Conservation (phyloP, 2,888 invertebrate genomes). For the Cremastinae sp. region DNA sequence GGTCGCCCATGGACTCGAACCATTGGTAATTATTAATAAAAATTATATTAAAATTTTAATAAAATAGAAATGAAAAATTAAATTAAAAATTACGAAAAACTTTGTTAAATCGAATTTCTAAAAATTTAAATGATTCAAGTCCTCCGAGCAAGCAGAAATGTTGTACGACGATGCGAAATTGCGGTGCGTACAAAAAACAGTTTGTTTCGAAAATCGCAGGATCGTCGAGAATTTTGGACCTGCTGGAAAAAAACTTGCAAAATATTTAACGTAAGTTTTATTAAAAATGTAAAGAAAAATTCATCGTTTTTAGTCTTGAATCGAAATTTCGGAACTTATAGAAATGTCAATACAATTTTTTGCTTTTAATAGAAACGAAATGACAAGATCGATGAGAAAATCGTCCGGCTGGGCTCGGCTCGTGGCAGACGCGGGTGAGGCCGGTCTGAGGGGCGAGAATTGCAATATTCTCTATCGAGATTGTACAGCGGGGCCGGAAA, state of each 20-base stretch:
- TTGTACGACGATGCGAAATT: slow-evolving; percentile 73
- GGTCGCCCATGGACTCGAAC: slow-evolving; percentile 62
- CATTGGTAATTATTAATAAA: slow-evolving; percentile 64
- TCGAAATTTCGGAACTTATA: no score
- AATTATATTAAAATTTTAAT: background rate
- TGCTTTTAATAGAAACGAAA: slow-evolving; percentile 51
- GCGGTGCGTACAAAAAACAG: slow-evolving; percentile 75
- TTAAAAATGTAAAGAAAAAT: no score
- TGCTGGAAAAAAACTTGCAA: slow-evolving; percentile 71
- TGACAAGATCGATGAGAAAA: slow-evolving; percentile 69
- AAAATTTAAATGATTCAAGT: no score
- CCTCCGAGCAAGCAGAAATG: slow-evolving; percentile 72
- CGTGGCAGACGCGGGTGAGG: slow-evolving; percentile 74
- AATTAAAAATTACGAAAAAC: no score
- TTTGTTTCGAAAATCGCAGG: slow-evolving; percentile 75
- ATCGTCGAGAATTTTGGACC: slow-evolving; percentile 71
- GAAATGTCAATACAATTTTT: no score
- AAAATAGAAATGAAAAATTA: background rate
- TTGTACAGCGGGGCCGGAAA: slow-evolving; percentile 63
- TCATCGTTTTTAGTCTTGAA: background rate
- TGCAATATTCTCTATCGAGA: slow-evolving; percentile 76
- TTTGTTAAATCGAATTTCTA: no score
- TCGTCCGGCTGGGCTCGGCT: slow-evolving; percentile 75
- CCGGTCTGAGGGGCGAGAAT: slow-evolving; percentile 74
- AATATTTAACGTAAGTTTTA: slow-evolving; percentile 77